phyloP scores from a whole-genome alignment of 2,113 vertebrate species.

The Saguinus midas region DNA sequence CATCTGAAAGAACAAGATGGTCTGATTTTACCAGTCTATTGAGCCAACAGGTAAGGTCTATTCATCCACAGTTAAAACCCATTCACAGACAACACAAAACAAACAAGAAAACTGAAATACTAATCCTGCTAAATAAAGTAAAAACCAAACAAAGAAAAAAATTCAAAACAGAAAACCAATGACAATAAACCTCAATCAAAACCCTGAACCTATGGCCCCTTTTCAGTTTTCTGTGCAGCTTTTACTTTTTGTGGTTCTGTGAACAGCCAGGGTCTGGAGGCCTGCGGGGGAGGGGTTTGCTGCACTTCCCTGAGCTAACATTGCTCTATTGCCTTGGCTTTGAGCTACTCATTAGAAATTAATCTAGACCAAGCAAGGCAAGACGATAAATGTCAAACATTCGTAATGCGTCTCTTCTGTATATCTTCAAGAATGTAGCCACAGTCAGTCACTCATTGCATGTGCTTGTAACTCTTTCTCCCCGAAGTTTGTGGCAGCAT shows the following conservation, averaged over 20 bases:
- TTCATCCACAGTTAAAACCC: not conserved
- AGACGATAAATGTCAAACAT: not conserved
- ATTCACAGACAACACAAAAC: not conserved
- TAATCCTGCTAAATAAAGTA: not conserved
- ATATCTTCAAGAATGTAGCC: not conserved
- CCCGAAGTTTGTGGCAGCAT: not conserved
- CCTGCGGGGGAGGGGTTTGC: not conserved
- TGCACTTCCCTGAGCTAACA: not conserved
- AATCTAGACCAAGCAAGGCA: not conserved
- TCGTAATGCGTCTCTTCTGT: not conserved
- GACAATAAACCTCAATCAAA: not conserved
- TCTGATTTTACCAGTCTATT: not conserved
- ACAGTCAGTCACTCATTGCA: not conserved
- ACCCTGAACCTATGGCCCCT: not conserved
- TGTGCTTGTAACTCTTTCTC: not conserved
- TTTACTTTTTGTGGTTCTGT: not conserved
- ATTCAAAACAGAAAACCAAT: not conserved
- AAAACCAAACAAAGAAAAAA: conserved; percentile 18
- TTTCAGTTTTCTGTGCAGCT: rapidly evolving
- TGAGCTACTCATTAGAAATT: not conserved
- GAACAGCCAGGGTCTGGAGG: too few relatives aligned
- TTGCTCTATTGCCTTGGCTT: not conserved
- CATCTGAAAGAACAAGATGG: not conserved
- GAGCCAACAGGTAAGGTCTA: not conserved
- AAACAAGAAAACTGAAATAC: not conserved